Evolutionary conservation across 2,888 invertebrate species (phyloP).

Genomic region (Cephus nigrinus): DNA sequence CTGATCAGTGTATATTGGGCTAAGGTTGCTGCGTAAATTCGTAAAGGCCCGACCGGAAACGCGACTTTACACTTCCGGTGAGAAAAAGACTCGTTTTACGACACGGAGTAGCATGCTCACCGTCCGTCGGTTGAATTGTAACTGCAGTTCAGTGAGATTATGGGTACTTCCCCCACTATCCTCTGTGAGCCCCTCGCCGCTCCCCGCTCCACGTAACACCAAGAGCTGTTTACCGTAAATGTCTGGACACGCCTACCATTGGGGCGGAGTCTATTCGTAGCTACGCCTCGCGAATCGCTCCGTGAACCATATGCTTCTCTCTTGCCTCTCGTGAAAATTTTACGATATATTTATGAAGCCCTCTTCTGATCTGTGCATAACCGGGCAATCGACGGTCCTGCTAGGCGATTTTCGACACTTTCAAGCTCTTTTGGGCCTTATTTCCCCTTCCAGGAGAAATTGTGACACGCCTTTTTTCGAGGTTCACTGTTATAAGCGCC

Average conservation of each 20-base stretch:
- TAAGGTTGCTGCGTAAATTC: no score
- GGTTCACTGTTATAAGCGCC: no score
- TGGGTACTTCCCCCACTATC: slow-evolving; percentile 37
- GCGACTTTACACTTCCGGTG: slow-evolving; percentile 33
- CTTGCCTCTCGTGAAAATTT: no score
- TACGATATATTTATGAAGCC: no score
- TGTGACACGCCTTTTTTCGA: no score
- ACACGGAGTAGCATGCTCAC: slow-evolving; percentile 37
- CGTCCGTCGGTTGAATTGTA: slow-evolving; percentile 51
- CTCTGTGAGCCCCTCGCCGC: slow-evolving; percentile 2
- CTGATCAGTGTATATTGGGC: no score
- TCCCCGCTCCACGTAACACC: slow-evolving; percentile 8
- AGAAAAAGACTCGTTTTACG: slow-evolving; percentile 20
- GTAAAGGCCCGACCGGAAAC: not conserved
- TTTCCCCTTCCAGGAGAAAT: no score
- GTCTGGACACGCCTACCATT: slow-evolving; percentile 4
- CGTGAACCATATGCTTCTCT: slow-evolving; percentile 5
- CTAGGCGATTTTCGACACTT: no score
- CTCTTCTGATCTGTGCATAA: no score
- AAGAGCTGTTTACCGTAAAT: not conserved
- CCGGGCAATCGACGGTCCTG: no score
- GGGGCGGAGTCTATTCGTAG: not conserved
- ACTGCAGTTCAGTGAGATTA: slow-evolving; percentile 43
- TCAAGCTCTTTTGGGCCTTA: no score
- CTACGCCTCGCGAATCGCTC: not conserved